Base-by-base conservation (phyloP, 1,140 invertebrate species). In the Stratiolaelaps scimitus region DNA sequence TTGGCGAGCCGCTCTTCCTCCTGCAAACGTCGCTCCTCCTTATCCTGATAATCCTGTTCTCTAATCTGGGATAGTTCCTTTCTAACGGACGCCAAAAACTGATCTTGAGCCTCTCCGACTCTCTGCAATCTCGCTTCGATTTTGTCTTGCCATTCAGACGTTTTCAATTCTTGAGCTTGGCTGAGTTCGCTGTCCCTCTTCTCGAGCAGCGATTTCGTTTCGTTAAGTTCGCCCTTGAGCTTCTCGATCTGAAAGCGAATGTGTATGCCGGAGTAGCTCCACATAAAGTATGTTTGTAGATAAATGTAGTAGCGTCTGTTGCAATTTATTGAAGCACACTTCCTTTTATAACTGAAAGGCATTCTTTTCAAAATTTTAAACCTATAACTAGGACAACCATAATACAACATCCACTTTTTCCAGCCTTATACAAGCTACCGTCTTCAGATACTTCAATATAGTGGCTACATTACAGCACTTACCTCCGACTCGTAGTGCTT, bases 101-200 rank as follows among this genome's bases (percentile, higher is more conserved):
- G 34, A 34, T 15, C 34, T 34, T 60, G 53, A 26, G 26, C 53
- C 53, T 26, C 4, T 26, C 26, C 15, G 10, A 60, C 15, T 15
- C 26, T 60, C 10, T 60, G 26, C 26, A 60, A 34, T 23, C 26
- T 60, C 34, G n/a, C 26, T 26, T 60, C 53, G 53, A 60, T 60
- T 60, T 26, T 34, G 34, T 10, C 10, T 26, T 26, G 53, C 53
- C 53, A 60, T 26, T 26, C 17, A 26, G 17, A 29, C 15, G 23
- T 29, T 34, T 23, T 60, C 53, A 23, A 60, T 17, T 60, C 53
- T 34, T 60, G 53, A 17, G 53, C 53, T 23, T 60, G 15, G 26
- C 34, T 15, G 26, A 17, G 17, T 26, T 26, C 53, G 15, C 26
- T 15, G 34, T 60, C 53, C 20, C 26, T 60, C 23, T 29, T 1